Base-by-base conservation (phyloP, 1,140 invertebrate genomes). In the Macrotrachela quadricornifera region DNA sequence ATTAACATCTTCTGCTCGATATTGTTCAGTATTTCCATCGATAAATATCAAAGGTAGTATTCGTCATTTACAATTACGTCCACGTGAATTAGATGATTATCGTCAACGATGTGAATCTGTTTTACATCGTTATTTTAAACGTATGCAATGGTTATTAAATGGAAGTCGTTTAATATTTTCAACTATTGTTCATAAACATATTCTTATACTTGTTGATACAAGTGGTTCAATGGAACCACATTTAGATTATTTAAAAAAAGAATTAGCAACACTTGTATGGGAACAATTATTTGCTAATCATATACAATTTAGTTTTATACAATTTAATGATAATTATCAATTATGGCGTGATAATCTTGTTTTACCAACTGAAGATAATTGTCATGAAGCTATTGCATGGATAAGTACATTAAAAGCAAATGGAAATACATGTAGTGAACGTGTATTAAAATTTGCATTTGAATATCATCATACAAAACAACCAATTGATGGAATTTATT, bases 381-480 rank as follows among this genome's bases (percentile, higher is more conserved):
- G 67, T 57, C 66, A 67, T 49, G 59, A 64, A 47, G 63, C 67
- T 16, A 58, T 68, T n/a, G 56, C 62, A 38, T 71, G 69, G 69
- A 53, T 64, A 10, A 64, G 64, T 1, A 57, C 57, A 12, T 55
- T 71, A 17, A 49, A 52, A 43, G 63, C 68, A 16, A 56, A 59
- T 50, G 68, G 68, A 14, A 71, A 70, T 58, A 71, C 69, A 18
- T 69, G 67, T 58, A 71, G 68, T 30, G 55, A 68, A 47, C 63
- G 70, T 37, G 68, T 65, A 30, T 52, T 59, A 36, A 57, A 67
- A 67, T 55, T 65, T 42, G 68, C 68, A 14, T 69, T 71, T 60
- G 56, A 60, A 37, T 66, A 69, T 51, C 49, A 56, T 10, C 64
- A 65, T 10, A 58, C 21, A 30, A 30, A 30, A 30, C 21, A 30